Percentiles rank a stretch among this genome's conserved stretches.
Conservation (phyloP, 2,888 invertebrate species). For the Pocota personata region DNA sequence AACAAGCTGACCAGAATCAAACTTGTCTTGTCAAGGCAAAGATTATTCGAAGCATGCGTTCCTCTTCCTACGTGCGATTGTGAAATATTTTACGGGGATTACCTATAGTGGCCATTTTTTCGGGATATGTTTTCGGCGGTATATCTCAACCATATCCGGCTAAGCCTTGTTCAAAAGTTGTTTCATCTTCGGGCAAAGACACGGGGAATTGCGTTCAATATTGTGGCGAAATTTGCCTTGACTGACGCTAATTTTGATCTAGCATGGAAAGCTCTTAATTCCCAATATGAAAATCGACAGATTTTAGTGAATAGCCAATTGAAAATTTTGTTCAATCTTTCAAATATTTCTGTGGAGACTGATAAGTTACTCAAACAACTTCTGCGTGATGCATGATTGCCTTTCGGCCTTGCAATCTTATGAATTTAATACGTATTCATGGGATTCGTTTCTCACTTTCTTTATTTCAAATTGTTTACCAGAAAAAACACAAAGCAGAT, state of each 20-base stretch:
- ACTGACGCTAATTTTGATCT: background rate
- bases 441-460: slow-evolving; percentile 25
- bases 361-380: slow-evolving; percentile 28
- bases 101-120: too few relatives aligned
- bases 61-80: too few relatives aligned
- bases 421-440: slow-evolving; percentile 10
- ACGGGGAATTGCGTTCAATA: too few relatives aligned
- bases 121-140: too few relatives aligned
- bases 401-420: slow-evolving; percentile 7
- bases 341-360: background rate
- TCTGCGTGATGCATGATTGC: slow-evolving; percentile 11
- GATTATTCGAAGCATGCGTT: too few relatives aligned
- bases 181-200: too few relatives aligned
- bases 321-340: slow-evolving; percentile 8
- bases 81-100: too few relatives aligned
- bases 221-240: too few relatives aligned
- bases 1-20: background rate
- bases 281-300: slow-evolving; percentile 8
- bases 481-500: too few relatives aligned
- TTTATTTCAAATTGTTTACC: too few relatives aligned
- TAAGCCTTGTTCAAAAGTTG: too few relatives aligned
- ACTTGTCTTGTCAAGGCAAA: background rate
- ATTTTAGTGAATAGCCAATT: background rate
- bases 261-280: background rate
- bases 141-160: too few relatives aligned